Conservation (phyloP, 2,797 vertebrate genomes). For the Brotula barbata region DNA sequence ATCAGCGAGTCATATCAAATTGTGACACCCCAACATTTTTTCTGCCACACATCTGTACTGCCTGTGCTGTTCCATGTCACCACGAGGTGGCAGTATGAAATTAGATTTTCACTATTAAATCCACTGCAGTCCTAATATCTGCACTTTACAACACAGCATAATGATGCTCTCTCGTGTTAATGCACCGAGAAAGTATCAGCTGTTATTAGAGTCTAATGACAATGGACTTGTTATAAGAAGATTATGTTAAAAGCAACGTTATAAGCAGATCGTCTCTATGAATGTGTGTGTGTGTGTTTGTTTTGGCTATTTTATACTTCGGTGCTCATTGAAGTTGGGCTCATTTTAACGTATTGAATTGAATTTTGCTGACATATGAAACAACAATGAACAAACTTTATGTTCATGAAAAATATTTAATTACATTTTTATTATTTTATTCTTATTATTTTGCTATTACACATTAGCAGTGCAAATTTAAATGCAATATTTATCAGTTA, state of each 20-base stretch:
- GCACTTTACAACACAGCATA: conserved; percentile 11
- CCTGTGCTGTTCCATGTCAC: conserved; percentile 11
- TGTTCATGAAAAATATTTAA: too few species aligned
- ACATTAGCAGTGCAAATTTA: too few species aligned
- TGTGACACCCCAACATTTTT: conserved; percentile 18
- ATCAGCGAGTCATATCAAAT: conserved; percentile 49
- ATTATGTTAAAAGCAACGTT: too few species aligned
- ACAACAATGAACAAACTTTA: too few species aligned
- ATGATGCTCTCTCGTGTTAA: conserved; percentile 28
- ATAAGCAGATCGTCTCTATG: conserved; percentile 31
- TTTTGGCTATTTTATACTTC: conserved; percentile 14
- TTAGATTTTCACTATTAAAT: conserved; percentile 26
- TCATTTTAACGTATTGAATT: conserved; percentile 1
- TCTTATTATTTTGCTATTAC: too few species aligned
- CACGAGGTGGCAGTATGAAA: conserved; percentile 71
- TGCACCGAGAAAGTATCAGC: conserved; percentile 16
- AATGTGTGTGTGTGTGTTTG: conserved; percentile 16
- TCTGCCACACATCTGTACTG: neutral
- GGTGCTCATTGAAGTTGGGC: conserved; percentile 34
- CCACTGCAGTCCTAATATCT: conserved; percentile 48
- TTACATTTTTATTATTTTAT: too few species aligned
- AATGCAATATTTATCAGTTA: too few species aligned
- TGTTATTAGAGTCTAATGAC: conserved; percentile 18
- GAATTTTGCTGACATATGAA: conserved; percentile 7
- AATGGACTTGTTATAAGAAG: too few species aligned